phyloP scores from a whole-genome alignment of 2,797 vertebrate species.

The Hemitrygon akajei region DNA sequence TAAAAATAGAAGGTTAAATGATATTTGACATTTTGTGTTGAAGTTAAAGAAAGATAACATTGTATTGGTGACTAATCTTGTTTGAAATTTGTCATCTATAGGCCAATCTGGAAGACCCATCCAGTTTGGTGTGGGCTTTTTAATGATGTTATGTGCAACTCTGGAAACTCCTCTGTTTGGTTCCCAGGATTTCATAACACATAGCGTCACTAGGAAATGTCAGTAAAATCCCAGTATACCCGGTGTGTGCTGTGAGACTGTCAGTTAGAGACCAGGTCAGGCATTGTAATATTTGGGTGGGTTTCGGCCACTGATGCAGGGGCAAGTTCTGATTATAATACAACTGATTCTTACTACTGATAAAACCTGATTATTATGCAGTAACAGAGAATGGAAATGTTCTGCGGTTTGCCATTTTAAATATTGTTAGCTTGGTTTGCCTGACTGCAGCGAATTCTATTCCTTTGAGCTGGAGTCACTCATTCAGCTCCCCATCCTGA shows the following conservation, averaged over 20 bases:
- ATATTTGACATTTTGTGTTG: background rate
- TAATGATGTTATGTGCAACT: background rate
- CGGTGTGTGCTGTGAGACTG: too few species aligned
- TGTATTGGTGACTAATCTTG: background rate
- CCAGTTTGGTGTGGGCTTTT: background rate
- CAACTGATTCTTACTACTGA: background rate
- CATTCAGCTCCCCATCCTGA: background rate
- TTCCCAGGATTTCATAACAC: background rate
- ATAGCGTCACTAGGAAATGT: background rate
- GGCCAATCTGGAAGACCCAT: background rate
- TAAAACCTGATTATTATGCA: background rate
- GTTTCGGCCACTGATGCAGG: background rate
- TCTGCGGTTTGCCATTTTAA: background rate
- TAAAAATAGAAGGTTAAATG: background rate
- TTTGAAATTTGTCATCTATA: background rate
- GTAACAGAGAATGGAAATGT: background rate
- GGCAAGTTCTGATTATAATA: background rate
- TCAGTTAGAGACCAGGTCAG: background rate
- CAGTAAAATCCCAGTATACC: background rate
- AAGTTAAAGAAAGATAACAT: background rate
- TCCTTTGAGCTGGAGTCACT: background rate
- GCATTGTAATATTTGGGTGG: background rate
- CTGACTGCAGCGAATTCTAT: background rate
- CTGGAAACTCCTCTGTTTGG: slow-evolving; percentile 1
- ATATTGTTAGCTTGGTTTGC: background rate